Evolutionary conservation across 2,797 vertebrate genomes (phyloP).

Genomic region (Epinephelus malabaricus): DNA sequence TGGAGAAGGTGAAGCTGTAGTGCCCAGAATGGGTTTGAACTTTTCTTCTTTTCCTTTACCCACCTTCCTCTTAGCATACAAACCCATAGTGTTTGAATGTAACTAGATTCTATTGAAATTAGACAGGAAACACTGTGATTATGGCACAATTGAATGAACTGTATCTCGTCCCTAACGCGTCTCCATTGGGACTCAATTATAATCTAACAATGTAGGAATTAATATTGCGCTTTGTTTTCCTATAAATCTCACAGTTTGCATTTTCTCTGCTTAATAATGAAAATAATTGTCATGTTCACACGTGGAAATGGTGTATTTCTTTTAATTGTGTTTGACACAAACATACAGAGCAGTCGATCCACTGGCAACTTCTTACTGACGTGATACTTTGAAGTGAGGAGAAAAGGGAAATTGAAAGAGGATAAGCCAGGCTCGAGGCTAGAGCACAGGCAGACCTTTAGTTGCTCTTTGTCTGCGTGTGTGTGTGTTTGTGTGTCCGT

Average conservation of each 20-base stretch:
- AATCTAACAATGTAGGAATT: not conserved
- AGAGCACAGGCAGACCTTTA: slow-evolving; percentile 58
- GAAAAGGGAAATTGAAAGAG: slow-evolving; percentile 41
- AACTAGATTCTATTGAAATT: not conserved
- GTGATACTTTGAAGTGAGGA: slow-evolving; percentile 52
- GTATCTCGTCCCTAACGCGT: not conserved
- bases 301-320: not conserved
- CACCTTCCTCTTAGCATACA: not conserved
- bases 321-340: slow-evolving; percentile 23
- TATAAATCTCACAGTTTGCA: not conserved
- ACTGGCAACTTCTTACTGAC: slow-evolving; percentile 29
- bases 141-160: not conserved
- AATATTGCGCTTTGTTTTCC: not conserved
- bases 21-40: slow-evolving; percentile 2
- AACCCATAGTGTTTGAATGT: not conserved
- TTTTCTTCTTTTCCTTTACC: not conserved
- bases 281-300: not conserved
- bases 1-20: not conserved
- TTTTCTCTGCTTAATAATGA: not conserved
- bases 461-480: slow-evolving; percentile 29
- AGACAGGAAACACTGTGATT: not conserved
- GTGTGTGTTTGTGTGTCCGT: slow-evolving; percentile 4
- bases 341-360: not conserved
- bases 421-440: slow-evolving; percentile 56
- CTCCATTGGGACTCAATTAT: not conserved